phyloP scores from a whole-genome alignment of 2,888 invertebrate genomes.

The Lasius fuliginosus region DNA sequence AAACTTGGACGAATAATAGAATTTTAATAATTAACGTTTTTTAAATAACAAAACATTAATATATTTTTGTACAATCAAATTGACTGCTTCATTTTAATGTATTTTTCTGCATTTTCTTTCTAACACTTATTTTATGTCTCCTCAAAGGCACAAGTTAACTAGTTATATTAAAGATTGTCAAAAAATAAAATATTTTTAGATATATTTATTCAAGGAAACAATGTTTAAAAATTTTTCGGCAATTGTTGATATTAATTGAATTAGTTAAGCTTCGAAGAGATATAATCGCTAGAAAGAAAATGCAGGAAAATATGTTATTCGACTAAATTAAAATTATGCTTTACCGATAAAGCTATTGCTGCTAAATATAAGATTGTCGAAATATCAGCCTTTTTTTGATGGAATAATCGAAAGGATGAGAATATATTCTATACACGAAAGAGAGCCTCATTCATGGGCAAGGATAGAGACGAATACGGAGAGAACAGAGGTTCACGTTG shows the following conservation, averaged over 20 bases:
- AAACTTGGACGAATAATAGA: background rate
- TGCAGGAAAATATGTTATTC: background rate
- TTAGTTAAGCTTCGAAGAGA: background rate
- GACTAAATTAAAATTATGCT: background rate
- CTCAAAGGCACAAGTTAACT: background rate
- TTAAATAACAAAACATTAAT: background rate
- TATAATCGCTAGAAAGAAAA: background rate
- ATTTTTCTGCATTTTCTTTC: background rate
- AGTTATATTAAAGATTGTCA: background rate
- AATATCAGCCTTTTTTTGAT: background rate
- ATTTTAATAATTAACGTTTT: background rate
- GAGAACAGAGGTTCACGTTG: constrained; percentile 4
- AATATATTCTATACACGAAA: background rate
- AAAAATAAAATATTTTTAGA: background rate
- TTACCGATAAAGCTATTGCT: background rate
- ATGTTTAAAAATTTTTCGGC: background rate
- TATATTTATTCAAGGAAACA: background rate
- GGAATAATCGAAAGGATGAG: background rate
- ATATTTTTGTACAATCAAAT: background rate
- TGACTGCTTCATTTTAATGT: background rate
- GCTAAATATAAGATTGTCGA: background rate
- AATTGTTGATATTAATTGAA: background rate
- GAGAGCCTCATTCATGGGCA: background rate
- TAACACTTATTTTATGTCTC: background rate
- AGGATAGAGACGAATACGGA: background rate